These are phyloP conservation scores for Tromatobia lineatoria DNA, from an alignment of 2,888 invertebrate genomes.

Conservation along the genomic window DNA sequence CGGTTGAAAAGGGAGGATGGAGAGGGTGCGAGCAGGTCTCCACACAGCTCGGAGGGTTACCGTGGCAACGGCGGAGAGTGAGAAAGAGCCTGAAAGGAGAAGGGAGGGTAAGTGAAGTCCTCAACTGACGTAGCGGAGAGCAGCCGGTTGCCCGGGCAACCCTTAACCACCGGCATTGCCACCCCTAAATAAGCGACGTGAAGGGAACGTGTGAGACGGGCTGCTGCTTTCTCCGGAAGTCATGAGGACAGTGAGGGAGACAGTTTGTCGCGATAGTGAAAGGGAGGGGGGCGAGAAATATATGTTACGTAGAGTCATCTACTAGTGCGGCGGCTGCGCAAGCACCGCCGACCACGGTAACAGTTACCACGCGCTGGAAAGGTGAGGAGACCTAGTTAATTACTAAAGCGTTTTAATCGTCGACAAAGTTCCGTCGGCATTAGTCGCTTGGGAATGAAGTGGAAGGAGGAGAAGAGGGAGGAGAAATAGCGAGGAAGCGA, in stretches of 20 bases:
- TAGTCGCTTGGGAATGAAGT: slow-evolving; percentile 73
- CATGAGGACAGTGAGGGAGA: slow-evolving; percentile 24
- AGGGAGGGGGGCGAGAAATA: not conserved
- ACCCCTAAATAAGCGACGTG: slow-evolving; percentile 74
- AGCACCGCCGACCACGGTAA: slow-evolving; percentile 74
- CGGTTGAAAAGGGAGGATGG: slow-evolving; percentile 26
- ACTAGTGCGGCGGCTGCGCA: slow-evolving; percentile 3
- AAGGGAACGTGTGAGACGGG: slow-evolving; percentile 52
- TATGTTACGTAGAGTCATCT: not conserved
- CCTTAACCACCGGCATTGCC: slow-evolving; percentile 70
- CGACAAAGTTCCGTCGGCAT: slow-evolving; percentile 83
- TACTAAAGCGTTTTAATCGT: slow-evolving; percentile 86
- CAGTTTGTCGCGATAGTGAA: not conserved
- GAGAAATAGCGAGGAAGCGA: slow-evolving; percentile 11
- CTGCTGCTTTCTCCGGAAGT: slow-evolving; percentile 53
- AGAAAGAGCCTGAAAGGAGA: slow-evolving; percentile 48
- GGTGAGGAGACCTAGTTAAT: slow-evolving; percentile 85
- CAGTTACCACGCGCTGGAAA: slow-evolving; percentile 79
- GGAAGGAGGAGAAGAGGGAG: slow-evolving; percentile 48
- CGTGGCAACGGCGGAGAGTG: slow-evolving; percentile 70
- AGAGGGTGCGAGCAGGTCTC: slow-evolving; percentile 58
- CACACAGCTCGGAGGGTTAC: slow-evolving; percentile 65
- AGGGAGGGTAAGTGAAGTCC: slow-evolving; percentile 70
- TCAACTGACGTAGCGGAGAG: slow-evolving; percentile 68
- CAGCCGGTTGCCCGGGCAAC: slow-evolving; percentile 83